phyloP scores from a whole-genome alignment of 1,140 invertebrate species.

The Drosophila subobscura region DNA sequence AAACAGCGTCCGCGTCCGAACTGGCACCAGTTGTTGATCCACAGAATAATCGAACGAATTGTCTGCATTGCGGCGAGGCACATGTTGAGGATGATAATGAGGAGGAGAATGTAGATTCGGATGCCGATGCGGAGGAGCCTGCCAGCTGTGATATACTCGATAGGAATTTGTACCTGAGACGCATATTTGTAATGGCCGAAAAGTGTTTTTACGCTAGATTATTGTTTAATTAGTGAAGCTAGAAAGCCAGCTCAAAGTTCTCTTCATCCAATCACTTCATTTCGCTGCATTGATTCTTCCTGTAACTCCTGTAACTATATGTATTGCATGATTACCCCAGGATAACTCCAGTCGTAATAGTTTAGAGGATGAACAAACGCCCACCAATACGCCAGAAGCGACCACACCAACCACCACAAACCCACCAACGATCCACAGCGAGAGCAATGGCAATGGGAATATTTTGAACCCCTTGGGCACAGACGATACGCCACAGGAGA shows the following conservation, averaged over 20 bases:
- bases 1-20: slow-evolving; percentile 16
- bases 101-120: slow-evolving; percentile 11
- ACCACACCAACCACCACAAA: slow-evolving; percentile 32
- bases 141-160: slow-evolving; percentile 74
- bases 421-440: slow-evolving; percentile 16
- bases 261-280: too few species aligned
- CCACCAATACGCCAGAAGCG: slow-evolving; percentile 21
- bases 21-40: slow-evolving; percentile 11
- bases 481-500: slow-evolving; percentile 3
- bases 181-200: slow-evolving; percentile 71
- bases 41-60: slow-evolving; percentile 36
- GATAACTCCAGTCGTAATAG: slow-evolving; percentile 60
- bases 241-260: background rate
- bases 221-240: background rate
- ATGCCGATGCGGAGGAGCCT: slow-evolving; percentile 13
- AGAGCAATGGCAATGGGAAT: slow-evolving; percentile 3
- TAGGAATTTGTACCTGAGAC: slow-evolving; percentile 69
- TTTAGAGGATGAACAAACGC: slow-evolving; percentile 60
- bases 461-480: slow-evolving; percentile 6
- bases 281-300: too few species aligned
- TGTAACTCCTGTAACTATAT: slow-evolving; percentile 2
- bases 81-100: slow-evolving; percentile 30
- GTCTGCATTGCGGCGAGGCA: slow-evolving; percentile 57
- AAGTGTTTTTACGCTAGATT: slow-evolving; percentile 2
- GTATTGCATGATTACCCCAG: slow-evolving; percentile 35